Base-by-base conservation (phyloP, 2,888 invertebrate species). In the Drosophila atripex region DNA sequence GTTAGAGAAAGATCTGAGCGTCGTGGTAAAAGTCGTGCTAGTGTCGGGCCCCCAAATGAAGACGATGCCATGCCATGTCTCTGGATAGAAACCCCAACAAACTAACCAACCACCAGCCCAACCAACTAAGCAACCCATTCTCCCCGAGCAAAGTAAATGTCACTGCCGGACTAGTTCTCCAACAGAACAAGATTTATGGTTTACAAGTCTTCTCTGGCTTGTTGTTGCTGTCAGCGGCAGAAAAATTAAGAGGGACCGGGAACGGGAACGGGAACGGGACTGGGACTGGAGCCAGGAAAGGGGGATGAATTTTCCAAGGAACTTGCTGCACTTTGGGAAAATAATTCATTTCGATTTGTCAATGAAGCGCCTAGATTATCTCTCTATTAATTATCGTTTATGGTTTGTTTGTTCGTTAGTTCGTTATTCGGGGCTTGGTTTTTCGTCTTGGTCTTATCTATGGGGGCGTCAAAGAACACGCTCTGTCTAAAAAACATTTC, bases 341-440 rank as follows among this genome's bases (percentile, higher is more conserved):
- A 86, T 83, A 85, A 83, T 80, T 83, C 80, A 85, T 78, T 86
- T 78, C 84, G 77, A 80, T 86, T 80, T 53, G 66, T 51, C 70
- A 66, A 53, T 53, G 51, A 64, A 72, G 59, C 68, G 71, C 75
- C 71, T 78, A 85, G 84, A 86, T 85, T 83, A 85, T 85, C 86
- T 83, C 80, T 83, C 77, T 83, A 83, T 84, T 86, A 84, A 84
- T 84, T 84, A 86, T 86, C 80, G 83, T 83, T 84, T 84, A 86
- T 85, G 80, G 86, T 73, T 76, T 80, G 74, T 75, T 77, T 76
- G 77, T 72, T 69, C 63, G 73, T 51, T 61, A 49, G 54, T 60
- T 60, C 16, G 46, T 35, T 47, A 12, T 6, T 43, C 18, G 50
- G 63, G 77, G 80, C 72, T 77, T 71, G 77, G 77, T 68, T 28